Evolutionary conservation across 2,113 vertebrate species (phyloP).

Genomic region (Pachypanchax playfairii): DNA sequence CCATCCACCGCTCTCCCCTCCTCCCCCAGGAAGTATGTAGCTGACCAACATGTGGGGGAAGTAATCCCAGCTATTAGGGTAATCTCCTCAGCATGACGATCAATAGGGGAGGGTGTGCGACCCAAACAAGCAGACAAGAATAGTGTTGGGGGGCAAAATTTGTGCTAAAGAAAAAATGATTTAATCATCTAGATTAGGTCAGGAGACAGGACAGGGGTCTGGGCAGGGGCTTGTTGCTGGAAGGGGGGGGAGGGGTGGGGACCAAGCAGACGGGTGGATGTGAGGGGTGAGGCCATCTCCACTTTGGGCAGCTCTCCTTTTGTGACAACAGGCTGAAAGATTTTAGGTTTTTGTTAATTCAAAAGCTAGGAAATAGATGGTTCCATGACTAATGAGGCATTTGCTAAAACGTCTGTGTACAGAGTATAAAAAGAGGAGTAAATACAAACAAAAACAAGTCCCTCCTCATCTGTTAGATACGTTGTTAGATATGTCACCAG

Average conservation of each 20-base stretch:
- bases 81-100: slow-evolving; percentile 83
- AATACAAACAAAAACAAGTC: not conserved
- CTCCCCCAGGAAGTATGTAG: slow-evolving; percentile 58
- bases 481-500: too few relatives aligned
- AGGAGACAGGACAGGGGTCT: slow-evolving; percentile 68
- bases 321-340: slow-evolving; percentile 35
- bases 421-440: not conserved
- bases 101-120: slow-evolving; percentile 77
- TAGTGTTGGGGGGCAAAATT: slow-evolving; percentile 68
- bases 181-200: slow-evolving; percentile 84
- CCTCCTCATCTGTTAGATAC: too few relatives aligned
- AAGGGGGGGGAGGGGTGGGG: slow-evolving; percentile 60
- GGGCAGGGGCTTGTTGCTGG: slow-evolving; percentile 58
- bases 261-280: slow-evolving; percentile 64
- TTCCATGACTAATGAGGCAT: not conserved
- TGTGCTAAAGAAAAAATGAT: slow-evolving; percentile 75
- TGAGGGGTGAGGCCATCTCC: slow-evolving; percentile 55
- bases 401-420: not conserved
- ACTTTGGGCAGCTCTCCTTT: slow-evolving; percentile 52
- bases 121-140: slow-evolving; percentile 63
- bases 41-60: slow-evolving; percentile 81
- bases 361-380: not conserved
- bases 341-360: slow-evolving; percentile 11
- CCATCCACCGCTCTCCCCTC: slow-evolving; percentile 47
- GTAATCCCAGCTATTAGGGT: slow-evolving; percentile 84